Conservation (phyloP, 2,888 invertebrate species). For the Torymus aiolomorphi region DNA sequence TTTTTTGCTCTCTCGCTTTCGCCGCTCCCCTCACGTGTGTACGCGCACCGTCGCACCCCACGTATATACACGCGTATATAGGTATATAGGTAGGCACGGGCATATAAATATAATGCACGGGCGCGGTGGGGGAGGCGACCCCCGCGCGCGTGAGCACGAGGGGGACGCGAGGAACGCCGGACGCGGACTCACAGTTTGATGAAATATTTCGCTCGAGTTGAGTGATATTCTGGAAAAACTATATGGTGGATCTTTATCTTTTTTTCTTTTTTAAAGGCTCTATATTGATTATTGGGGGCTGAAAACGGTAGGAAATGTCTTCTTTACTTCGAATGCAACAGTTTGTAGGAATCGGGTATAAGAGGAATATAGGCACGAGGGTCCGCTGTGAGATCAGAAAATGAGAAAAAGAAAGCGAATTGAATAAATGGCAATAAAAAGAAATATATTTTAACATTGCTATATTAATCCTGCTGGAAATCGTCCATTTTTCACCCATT, state of each 20-base stretch:
- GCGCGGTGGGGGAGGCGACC: conserved; percentile 60
- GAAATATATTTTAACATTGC: no score
- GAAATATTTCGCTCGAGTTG: conserved; percentile 14
- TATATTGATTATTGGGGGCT: no score
- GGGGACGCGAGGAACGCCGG: conserved; percentile 4
- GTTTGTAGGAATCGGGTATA: no score
- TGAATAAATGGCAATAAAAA: no score
- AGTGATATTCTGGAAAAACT: not conserved
- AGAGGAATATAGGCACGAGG: no score
- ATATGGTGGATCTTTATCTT: not conserved
- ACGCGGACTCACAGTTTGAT: conserved; percentile 3
- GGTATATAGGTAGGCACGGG: conserved; percentile 56
- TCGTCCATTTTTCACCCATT: no score
- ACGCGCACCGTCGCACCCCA: conserved; percentile 51
- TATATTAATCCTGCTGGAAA: no score
- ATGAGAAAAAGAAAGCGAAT: no score
- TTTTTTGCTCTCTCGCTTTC: conserved; percentile 61
- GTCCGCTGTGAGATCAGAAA: no score
- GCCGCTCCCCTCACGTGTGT: conserved; percentile 33
- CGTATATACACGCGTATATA: conserved; percentile 54
- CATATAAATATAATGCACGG: conserved; percentile 57
- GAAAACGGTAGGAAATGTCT: no score
- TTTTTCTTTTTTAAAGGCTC: not conserved
- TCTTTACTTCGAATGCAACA: no score
- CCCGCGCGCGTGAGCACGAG: not conserved